Base-by-base conservation (phyloP, 2,113 vertebrate genomes). In the Ovis canadensis region DNA sequence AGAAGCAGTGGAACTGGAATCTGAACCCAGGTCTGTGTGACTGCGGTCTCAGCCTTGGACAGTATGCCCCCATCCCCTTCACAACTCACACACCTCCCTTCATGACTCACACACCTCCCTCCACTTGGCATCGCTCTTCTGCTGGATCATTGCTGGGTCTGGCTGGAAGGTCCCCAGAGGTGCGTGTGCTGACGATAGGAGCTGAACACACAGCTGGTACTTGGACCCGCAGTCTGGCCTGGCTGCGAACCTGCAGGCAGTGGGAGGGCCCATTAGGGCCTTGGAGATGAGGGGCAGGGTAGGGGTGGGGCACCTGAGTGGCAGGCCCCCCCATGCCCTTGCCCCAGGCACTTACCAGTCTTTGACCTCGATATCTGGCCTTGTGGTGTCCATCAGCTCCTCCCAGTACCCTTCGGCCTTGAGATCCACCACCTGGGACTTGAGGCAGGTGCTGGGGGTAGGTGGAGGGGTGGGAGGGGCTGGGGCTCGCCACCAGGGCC, bases 351-450 rank as follows among this genome's bases (percentile, higher is more conserved):
- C 99, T 99, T 97, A 99, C 99, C 99, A 99, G 98, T 99, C 99
- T 91, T 99, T 99, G 96, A 99, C 99, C 88, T 98, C 97, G 90
- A 99, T 99, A 83, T 98, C 92, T 21, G 99, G 99, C 97, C 99
- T 98, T 59, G 97, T 95, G 57, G 98, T 97, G 52, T 99, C 99
- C 99, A 99, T 98, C 91, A 99, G 81, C 17, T 99, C 98, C 3
- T 98, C 67, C 88, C 98, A 97, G 52, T 99, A 99, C 23, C 99
- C 99, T 97, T 99, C 99, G 0, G 98, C 98, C 91, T 99, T 33
- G 95, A 99, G 98, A 98, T 99, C 98, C 71, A 99, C 99, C 92
- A 99, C 97, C 95, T 99, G 99, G 64, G 98, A 99, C 98, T 99
- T 99, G 59, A 99, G 91, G 98, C 99, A 99, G n/a, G 94, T 92